Conservation (phyloP, 2,113 vertebrate species). For the Suncus etruscus region DNA sequence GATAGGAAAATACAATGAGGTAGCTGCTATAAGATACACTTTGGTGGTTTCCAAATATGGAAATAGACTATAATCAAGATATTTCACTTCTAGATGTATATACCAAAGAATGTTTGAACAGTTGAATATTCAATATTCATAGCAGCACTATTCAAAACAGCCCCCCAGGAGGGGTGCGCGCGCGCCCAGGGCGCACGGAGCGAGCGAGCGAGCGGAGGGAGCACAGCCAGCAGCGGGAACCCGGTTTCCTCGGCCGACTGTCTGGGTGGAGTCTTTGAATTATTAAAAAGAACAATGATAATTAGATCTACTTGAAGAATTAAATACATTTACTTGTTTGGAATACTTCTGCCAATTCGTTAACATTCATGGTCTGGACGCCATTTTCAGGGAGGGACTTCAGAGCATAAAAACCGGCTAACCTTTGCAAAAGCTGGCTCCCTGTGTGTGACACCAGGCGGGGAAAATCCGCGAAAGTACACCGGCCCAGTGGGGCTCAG, state of each 20-base stretch:
- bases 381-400: too few species aligned
- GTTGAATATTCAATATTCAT: background rate
- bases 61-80: background rate
- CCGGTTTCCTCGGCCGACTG: slow-evolving; percentile 75
- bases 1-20: background rate
- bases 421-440: too few species aligned
- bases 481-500: too few species aligned
- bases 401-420: too few species aligned
- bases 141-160: background rate
- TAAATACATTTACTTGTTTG: slow-evolving; percentile 84
- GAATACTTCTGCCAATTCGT: slow-evolving; percentile 80
- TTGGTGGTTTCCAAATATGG: background rate
- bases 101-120: background rate
- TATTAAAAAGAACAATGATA: slow-evolving; percentile 77
- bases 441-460: too few species aligned
- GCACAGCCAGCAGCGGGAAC: slow-evolving; percentile 72
- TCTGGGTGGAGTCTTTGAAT: slow-evolving; percentile 63
- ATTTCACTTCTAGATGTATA: background rate
- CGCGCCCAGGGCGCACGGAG: slow-evolving; percentile 71
- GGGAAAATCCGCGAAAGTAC: too few species aligned
- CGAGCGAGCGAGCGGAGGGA: slow-evolving; percentile 17
- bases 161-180: slow-evolving; percentile 71
- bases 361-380: slow-evolving; percentile 77
- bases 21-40: background rate
- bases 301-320: slow-evolving; percentile 84